phyloP scores from a whole-genome alignment of 2,888 invertebrate genomes.

The Fragum fragum region DNA sequence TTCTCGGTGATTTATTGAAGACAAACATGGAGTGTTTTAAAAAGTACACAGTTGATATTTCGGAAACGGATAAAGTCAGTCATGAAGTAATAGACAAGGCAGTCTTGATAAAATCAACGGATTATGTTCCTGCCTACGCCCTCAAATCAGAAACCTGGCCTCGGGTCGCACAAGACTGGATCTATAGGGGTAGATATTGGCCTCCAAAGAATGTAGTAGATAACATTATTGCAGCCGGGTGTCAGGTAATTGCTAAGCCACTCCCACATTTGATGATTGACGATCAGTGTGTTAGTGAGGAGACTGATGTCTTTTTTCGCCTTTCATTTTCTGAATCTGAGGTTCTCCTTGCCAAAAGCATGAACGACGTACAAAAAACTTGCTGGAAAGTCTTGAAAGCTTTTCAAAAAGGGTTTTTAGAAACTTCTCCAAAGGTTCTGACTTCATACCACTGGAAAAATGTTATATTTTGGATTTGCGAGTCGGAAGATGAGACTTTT shows the following conservation, averaged over 20 bases:
- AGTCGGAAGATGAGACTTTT: slow-evolving; percentile 20
- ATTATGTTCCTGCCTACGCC: slow-evolving; percentile 47
- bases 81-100: neutral
- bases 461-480: slow-evolving; percentile 40
- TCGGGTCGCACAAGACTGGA: slow-evolving; percentile 37
- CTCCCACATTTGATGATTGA: neutral
- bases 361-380: slow-evolving; percentile 22
- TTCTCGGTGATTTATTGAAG: neutral
- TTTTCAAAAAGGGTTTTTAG: slow-evolving; percentile 39
- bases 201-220: slow-evolving; percentile 29
- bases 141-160: slow-evolving; percentile 31
- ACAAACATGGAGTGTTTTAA: neutral
- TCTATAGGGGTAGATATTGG: slow-evolving; percentile 40
- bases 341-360: slow-evolving; percentile 20
- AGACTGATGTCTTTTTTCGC: slow-evolving; percentile 25
- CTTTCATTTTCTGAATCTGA: slow-evolving; percentile 48
- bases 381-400: slow-evolving; percentile 47
- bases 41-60: neutral
- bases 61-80: neutral
- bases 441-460: slow-evolving; percentile 54
- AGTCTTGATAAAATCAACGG: slow-evolving; percentile 19
- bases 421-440: slow-evolving; percentile 29
- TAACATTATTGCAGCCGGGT: slow-evolving; percentile 26
- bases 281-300: neutral
- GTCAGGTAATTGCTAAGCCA: slow-evolving; percentile 42